A percentile compares a stretch with the other conserved stretches of the same genome.
These are phyloP conservation scores for Busarellus nigricollis DNA, from an alignment of 2,797 vertebrate species.

Conservation along the genomic window DNA sequence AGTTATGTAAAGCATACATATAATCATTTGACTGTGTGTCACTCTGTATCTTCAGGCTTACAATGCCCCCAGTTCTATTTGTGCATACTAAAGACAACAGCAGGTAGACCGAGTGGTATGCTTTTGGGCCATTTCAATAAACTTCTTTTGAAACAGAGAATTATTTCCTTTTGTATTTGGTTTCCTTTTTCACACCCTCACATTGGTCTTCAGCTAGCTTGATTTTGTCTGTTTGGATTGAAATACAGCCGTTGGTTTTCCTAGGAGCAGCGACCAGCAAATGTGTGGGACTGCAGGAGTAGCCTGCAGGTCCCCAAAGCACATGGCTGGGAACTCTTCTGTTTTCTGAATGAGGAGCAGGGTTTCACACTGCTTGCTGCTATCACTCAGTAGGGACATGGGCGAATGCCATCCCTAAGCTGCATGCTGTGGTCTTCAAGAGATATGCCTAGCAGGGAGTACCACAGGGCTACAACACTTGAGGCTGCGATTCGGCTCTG, in stretches of 20 bases:
- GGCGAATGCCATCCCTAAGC: background rate
- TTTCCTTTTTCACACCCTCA: background rate
- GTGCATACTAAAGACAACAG: background rate
- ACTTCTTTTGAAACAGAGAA: background rate
- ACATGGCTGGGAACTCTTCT: background rate
- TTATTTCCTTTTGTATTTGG: background rate
- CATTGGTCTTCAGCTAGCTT: background rate
- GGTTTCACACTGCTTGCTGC: background rate
- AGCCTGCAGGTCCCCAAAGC: background rate
- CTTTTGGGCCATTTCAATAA: background rate
- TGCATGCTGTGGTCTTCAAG: background rate
- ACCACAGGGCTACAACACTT: background rate
- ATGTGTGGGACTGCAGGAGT: background rate
- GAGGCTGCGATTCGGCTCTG: background rate
- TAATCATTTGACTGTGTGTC: background rate
- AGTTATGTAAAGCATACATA: background rate
- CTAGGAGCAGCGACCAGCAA: background rate
- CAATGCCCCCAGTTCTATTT: background rate
- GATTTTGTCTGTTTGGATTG: background rate
- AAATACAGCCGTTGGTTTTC: background rate
- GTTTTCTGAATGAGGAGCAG: background rate
- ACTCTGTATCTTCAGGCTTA: background rate
- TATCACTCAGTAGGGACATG: background rate
- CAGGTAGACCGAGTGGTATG: background rate
- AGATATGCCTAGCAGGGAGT: background rate